phyloP scores from a whole-genome alignment of 2,797 vertebrate genomes.

The Valencia hispanica region DNA sequence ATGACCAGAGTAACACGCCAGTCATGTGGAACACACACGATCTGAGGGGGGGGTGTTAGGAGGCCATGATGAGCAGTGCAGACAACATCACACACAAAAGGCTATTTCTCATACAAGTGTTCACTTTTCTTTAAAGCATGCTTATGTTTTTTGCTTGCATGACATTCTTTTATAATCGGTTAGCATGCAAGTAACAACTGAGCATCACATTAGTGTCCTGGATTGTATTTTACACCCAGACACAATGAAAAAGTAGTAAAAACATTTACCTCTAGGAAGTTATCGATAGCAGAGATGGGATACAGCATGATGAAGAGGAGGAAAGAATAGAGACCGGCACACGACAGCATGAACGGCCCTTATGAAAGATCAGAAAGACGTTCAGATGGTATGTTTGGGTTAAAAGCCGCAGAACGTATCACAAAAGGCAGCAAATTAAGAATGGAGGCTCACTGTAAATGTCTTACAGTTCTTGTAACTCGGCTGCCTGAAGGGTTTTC shows the following conservation, averaged over 20 bases:
- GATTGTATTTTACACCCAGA: not conserved
- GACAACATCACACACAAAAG: not conserved
- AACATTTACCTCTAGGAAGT: constrained; percentile 87
- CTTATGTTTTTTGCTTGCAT: not conserved
- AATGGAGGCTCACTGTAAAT: not conserved
- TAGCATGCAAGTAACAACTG: not conserved
- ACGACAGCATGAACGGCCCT: constrained; percentile 89
- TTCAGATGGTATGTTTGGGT: not conserved
- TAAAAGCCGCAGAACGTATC: not conserved
- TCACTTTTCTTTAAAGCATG: not conserved
- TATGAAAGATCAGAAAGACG: constrained; percentile 16
- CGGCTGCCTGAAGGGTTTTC: constrained; percentile 95
- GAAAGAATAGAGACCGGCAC: constrained; percentile 84
- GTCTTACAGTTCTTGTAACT: constrained; percentile 95
- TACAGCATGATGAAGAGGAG: constrained; percentile 90
- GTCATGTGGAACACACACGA: constrained; percentile 89
- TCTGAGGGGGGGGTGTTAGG: constrained; percentile 74
- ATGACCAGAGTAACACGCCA: constrained; percentile 89
- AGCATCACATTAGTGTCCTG: not conserved
- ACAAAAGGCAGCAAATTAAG: not conserved
- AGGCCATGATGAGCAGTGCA: constrained; percentile 9
- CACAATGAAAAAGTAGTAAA: not conserved
- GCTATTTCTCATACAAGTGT: not conserved
- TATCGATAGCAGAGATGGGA: constrained; percentile 85
- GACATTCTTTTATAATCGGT: not conserved